These are phyloP conservation scores for Dolichopus griseipennis DNA, from an alignment of 2,888 invertebrate species.

Conservation along the genomic window DNA sequence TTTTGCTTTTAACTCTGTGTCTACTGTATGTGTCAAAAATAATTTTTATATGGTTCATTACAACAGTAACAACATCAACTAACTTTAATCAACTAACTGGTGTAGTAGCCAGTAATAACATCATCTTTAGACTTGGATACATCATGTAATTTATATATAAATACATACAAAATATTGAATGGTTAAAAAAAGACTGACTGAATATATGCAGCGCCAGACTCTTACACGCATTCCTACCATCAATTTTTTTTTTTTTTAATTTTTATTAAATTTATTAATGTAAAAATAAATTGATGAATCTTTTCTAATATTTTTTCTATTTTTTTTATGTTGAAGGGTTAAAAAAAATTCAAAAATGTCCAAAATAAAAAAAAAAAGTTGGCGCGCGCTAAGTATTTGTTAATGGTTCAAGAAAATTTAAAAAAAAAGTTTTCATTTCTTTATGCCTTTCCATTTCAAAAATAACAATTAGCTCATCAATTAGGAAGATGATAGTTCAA, in stretches of 20 bases:
- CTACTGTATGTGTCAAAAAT: slow-evolving; percentile 4
- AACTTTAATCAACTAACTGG: no score
- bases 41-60: slow-evolving; percentile 6
- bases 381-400: not conserved
- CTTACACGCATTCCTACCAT: no score
- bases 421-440: no score
- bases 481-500: not conserved
- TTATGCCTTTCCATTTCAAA: no score
- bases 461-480: not conserved
- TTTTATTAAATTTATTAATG: not conserved
- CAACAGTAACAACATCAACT: slow-evolving; percentile 2
- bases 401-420: not conserved
- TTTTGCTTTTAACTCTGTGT: not conserved
- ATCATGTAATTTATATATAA: no score
- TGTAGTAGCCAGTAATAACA: no score
- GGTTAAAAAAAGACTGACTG: no score
- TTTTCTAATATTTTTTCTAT: not conserved
- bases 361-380: not conserved
- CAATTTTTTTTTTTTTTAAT: no score
- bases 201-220: not conserved
- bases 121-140: no score
- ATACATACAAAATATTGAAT: no score
- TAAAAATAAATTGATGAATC: slow-evolving; percentile 1
- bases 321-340: no score
- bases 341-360: not conserved